Conservation (phyloP, 64 coral and sea anemone species). For the Hydrozoanthus tunicans region DNA sequence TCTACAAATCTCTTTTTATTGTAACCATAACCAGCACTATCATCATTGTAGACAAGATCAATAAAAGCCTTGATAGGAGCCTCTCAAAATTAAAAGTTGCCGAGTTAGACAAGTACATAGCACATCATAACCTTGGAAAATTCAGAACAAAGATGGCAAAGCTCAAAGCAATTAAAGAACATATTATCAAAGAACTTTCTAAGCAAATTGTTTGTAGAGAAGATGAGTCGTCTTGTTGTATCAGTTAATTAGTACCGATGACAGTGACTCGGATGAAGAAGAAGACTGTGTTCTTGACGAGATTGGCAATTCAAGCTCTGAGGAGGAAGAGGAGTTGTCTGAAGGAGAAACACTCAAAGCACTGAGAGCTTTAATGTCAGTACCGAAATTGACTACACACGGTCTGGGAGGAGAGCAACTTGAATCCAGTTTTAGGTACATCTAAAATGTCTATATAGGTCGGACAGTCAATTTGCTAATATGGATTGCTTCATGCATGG, state of each 20-base stretch:
- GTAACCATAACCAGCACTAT: no score
- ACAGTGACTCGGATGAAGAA: background rate
- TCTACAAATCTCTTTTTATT: no score
- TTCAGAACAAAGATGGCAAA: constrained; percentile 34
- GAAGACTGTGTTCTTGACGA: constrained; percentile 8
- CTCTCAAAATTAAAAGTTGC: constrained; percentile 47
- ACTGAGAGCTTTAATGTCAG: background rate
- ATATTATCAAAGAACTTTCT: constrained; percentile 29
- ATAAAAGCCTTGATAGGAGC: background rate
- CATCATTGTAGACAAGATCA: no score
- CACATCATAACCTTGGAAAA: constrained; percentile 20
- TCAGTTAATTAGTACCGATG: constrained; percentile 14
- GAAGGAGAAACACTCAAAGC: background rate
- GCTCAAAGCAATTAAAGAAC: constrained; percentile 19
- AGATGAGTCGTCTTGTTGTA: constrained; percentile 35
- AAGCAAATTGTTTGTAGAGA: constrained; percentile 18
- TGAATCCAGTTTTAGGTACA: background rate
- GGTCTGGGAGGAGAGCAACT: background rate
- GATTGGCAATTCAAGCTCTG: constrained; percentile 20
- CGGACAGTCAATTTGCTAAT: no score
- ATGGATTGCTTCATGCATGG: no score
- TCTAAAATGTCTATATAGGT: no score
- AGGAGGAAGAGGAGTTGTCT: constrained; percentile 48
- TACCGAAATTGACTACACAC: constrained; percentile 26
- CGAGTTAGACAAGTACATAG: constrained; percentile 50